Conservation (phyloP, 2,113 vertebrate genomes). For the Siphamia tubifer region DNA sequence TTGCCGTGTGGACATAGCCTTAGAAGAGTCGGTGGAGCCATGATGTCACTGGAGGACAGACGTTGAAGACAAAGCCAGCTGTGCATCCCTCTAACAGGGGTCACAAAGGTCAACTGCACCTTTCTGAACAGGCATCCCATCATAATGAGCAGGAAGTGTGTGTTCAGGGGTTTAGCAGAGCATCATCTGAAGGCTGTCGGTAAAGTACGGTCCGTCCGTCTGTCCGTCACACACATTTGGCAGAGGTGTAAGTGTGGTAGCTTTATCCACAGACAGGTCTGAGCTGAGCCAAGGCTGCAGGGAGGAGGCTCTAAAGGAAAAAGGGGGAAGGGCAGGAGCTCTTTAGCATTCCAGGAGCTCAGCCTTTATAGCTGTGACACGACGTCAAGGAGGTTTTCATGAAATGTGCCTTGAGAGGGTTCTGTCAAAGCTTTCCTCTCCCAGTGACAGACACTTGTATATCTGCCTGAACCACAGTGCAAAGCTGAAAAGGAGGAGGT, state of each 20-base stretch:
- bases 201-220: too few species aligned
- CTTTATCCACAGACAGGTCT: slow-evolving; percentile 16
- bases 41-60: slow-evolving; percentile 22
- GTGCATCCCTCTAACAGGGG: slow-evolving; percentile 10
- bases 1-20: too few species aligned
- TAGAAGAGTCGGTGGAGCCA: neutral
- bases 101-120: slow-evolving; percentile 37
- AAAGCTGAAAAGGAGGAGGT: neutral
- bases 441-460: neutral
- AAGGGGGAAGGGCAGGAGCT: neutral
- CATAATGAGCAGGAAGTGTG: slow-evolving; percentile 7
- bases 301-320: neutral
- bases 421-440: neutral
- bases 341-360: slow-evolving; percentile 50
- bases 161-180: neutral
- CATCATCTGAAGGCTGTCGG: slow-evolving; percentile 42
- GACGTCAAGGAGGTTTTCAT: slow-evolving; percentile 53
- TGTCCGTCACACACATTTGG: slow-evolving; percentile 10
- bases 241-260: slow-evolving; percentile 26
- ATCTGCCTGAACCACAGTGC: neutral
- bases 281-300: neutral
- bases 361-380: slow-evolving; percentile 24
- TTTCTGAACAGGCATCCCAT: slow-evolving; percentile 8
- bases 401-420: slow-evolving; percentile 28
- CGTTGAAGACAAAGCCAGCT: slow-evolving; percentile 26